Evolutionary conservation across 2,797 vertebrate species (phyloP).

Genomic region (Phoebastria nigripes): DNA sequence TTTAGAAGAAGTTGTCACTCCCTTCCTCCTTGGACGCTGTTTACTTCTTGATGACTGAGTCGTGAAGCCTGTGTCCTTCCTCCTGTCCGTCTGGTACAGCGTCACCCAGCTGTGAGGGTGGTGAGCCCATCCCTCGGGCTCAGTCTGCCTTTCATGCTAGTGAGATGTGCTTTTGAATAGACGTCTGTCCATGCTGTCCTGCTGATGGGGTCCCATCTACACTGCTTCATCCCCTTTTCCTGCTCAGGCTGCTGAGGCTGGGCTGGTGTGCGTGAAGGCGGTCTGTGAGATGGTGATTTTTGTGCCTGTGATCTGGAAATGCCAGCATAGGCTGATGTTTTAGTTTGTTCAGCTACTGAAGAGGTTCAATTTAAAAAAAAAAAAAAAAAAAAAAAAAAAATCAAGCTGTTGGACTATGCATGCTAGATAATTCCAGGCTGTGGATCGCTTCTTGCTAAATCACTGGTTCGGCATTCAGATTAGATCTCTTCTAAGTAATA

Average conservation of each 20-base stretch:
- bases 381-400: not conserved
- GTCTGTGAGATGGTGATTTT: not conserved
- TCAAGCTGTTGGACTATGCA: not conserved
- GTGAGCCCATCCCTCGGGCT: accelerated
- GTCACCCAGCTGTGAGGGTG: accelerated
- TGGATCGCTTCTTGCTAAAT: not conserved
- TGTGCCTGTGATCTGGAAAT: not conserved
- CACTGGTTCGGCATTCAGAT: not conserved
- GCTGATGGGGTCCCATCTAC: not conserved
- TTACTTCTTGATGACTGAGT: not conserved
- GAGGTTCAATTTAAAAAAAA: not conserved
- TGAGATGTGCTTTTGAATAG: not conserved
- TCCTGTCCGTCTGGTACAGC: not conserved
- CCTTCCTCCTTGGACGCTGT: not conserved
- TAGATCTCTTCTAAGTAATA: not conserved
- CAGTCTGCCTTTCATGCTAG: not conserved
- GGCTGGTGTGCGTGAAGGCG: accelerated
- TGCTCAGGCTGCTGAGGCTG: not conserved
- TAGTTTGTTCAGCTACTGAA: not conserved
- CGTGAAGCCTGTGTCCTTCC: not conserved
- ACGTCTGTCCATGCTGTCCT: not conserved
- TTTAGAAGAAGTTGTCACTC: not conserved
- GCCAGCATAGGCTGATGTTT: not conserved
- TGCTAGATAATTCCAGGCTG: not conserved
- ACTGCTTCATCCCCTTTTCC: not conserved